phyloP scores from a whole-genome alignment of 2,113 vertebrate genomes.

The Lontra canadensis region DNA sequence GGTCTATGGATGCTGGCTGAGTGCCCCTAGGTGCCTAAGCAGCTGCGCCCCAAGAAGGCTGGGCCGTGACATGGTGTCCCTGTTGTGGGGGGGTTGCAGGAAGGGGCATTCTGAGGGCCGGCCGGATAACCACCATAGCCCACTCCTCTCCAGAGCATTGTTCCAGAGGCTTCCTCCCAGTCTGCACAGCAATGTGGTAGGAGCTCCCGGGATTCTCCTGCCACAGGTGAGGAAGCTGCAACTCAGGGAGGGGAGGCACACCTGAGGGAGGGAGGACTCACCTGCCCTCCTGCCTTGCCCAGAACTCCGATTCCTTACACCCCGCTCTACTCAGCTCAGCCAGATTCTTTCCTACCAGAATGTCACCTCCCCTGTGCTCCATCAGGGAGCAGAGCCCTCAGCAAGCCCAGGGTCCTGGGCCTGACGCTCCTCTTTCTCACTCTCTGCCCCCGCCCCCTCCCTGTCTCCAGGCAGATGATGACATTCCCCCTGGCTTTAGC shows the following conservation, averaged over 20 bases:
- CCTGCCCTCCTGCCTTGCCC: not conserved
- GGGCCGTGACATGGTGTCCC: not conserved
- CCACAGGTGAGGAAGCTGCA: not conserved
- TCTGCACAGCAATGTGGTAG: no score
- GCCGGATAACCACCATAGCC: not conserved
- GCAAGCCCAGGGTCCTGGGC: not conserved
- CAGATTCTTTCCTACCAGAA: not conserved
- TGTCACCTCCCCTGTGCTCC: not conserved
- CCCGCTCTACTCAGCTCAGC: not conserved
- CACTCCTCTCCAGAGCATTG: not conserved
- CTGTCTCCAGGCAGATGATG: not conserved
- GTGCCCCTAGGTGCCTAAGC: not conserved
- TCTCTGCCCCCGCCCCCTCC: not conserved
- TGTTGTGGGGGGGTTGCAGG: no score
- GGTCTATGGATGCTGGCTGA: not conserved
- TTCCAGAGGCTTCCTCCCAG: not conserved
- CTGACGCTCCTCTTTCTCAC: not conserved
- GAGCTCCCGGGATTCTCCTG: not conserved
- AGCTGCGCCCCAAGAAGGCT: no score
- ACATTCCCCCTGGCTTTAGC: not conserved
- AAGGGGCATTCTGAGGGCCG: not conserved
- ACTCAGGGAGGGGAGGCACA: not conserved
- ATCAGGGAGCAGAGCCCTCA: not conserved
- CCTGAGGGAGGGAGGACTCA: no score
- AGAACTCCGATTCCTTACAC: not conserved